Evolutionary conservation across 2,113 vertebrate genomes (phyloP), one percentile per base, ranked within the genome.

Genomic region (Ictidomys tridecemlineatus): DNA sequence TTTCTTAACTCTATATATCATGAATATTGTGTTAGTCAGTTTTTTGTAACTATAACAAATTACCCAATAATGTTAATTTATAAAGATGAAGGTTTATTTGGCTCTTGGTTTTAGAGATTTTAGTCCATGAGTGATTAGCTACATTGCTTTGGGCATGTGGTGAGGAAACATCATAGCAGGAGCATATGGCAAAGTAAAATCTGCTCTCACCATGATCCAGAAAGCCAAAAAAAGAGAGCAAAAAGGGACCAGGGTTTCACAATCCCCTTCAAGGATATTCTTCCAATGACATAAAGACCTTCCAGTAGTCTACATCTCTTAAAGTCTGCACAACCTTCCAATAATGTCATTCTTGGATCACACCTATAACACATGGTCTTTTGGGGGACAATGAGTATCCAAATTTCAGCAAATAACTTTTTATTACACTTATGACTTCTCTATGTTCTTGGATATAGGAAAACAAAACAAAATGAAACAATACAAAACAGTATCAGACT

Each of bases 401-500:
- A 90, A 28, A 69, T 48, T 76, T 63, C 18, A 77, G 30, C 37
- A 77, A 48, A 28, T 65, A 28, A 51, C 22, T 88, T 97, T 58
- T 51, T 67, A 82, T 69, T 91, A 48, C 45, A 77, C 1, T 63
- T 56, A 77, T 93, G 51, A 11, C 77, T 85, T 89, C 9, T 17
- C 17, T 91, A 7, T 79, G 12, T 89, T 83, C 85, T 69, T 96
- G 94, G 86, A 61, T 67, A 39, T 56, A 56, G 20, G 24, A 78
- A 96, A 95, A 89, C 0, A 80, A 84, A 72, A 51, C 30, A 89
- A n/a, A 92, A 70, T 61, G 28, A 45, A 89, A 37, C n/a, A 37
- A n/a, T 85, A n/a, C 4, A 58, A 69, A 73, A 45, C 8, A 86
- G 24, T 22, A 16, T 6, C 77, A 83, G 13, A 70, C 1, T 34